Evolutionary conservation across 2,888 invertebrate genomes (phyloP).

Genomic region (Ormyrus thymus): DNA sequence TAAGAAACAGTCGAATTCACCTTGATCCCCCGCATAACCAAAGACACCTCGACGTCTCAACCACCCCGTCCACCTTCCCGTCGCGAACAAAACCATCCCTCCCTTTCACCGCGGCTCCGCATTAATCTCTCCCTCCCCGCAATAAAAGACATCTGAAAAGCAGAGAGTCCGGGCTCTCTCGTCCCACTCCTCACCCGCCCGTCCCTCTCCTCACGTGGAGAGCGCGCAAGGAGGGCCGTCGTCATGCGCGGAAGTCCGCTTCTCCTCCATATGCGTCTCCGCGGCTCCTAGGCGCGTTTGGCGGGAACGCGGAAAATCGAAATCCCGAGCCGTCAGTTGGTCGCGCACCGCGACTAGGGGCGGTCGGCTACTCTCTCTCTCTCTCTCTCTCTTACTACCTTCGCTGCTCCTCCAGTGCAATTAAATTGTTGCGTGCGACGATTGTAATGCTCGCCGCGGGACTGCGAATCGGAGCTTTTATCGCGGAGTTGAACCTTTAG

Average conservation of each 20-base stretch:
- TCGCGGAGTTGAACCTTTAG: too few relatives aligned
- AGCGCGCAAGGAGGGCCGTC: neutral
- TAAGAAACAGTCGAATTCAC: neutral
- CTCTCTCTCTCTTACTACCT: neutral
- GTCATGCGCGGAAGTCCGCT: too few relatives aligned
- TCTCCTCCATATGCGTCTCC: neutral
- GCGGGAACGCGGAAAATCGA: slow-evolving; percentile 55
- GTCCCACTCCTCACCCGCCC: neutral
- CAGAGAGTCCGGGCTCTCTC: neutral
- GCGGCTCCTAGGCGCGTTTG: slow-evolving; percentile 22
- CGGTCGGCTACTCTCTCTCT: slow-evolving; percentile 29
- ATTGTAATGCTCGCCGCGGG: too few relatives aligned
- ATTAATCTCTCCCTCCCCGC: neutral
- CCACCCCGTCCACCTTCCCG: neutral
- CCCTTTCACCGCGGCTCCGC: neutral
- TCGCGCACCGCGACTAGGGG: slow-evolving; percentile 58
- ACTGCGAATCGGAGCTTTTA: too few relatives aligned
- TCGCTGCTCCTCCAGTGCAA: too few relatives aligned
- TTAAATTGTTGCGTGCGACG: too few relatives aligned
- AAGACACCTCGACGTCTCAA: neutral
- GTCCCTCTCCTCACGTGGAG: neutral
- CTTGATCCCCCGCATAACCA: neutral
- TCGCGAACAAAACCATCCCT: neutral
- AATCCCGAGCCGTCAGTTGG: slow-evolving; percentile 55
- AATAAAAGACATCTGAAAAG: too few relatives aligned